phyloP scores from a whole-genome alignment of 2,113 vertebrate species.

The Apistogramma diplotaenia region DNA sequence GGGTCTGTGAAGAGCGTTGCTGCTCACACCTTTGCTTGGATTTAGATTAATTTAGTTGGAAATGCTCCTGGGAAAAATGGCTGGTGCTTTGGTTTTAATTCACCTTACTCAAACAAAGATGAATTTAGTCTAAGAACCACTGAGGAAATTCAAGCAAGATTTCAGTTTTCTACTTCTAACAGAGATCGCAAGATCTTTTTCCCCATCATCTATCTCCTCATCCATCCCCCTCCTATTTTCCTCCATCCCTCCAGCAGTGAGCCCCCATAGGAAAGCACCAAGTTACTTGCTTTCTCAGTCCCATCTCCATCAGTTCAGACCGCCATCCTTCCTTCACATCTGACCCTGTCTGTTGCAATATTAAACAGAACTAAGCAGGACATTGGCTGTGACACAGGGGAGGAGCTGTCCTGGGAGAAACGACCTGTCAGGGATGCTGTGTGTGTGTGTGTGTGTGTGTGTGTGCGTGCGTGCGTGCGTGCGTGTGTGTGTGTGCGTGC shows the following conservation, averaged over 20 bases:
- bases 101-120: neutral
- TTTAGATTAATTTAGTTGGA: slow-evolving; percentile 41
- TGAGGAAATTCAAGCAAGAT: neutral
- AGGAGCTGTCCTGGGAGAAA: slow-evolving; percentile 43
- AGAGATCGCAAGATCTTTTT: neutral
- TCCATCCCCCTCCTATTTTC: neutral
- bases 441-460: neutral
- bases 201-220: neutral
- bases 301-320: slow-evolving; percentile 30
- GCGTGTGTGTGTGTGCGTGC: neutral
- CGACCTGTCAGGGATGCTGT: slow-evolving; percentile 28
- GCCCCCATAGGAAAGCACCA: neutral
- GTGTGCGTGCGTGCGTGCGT: neutral
- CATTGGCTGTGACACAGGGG: slow-evolving; percentile 47
- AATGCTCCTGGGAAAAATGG: slow-evolving; percentile 26
- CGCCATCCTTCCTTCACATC: slow-evolving; percentile 26
- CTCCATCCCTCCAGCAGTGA: neutral
- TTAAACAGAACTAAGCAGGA: slow-evolving; percentile 71
- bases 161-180: neutral
- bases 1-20: slow-evolving; percentile 11
- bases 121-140: neutral
- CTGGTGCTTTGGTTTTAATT: slow-evolving; percentile 19
- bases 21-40: slow-evolving; percentile 20
- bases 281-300: neutral
- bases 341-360: slow-evolving; percentile 59